Evolutionary conservation across 1,140 invertebrate genomes (phyloP).

Genomic region (Scaptomyza hsui): DNA sequence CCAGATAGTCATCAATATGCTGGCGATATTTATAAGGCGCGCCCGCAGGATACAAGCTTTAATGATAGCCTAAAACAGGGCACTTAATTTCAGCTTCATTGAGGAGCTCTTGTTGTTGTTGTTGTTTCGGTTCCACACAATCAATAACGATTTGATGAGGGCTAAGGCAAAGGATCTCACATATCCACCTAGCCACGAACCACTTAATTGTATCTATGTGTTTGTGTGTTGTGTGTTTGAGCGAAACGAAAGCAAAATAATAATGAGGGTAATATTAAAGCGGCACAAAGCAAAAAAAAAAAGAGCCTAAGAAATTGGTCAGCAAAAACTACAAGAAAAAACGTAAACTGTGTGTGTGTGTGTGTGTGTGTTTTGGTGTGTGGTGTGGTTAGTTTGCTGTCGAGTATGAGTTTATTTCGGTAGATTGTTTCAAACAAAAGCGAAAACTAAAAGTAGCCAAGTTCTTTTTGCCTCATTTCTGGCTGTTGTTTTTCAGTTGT

Average conservation of each 20-base stretch:
- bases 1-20: slow-evolving; percentile 79
- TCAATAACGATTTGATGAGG: slow-evolving; percentile 80
- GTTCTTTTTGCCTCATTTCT: slow-evolving; percentile 19
- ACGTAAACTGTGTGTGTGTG: slow-evolving; percentile 38
- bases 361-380: neutral
- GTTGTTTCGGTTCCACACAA: slow-evolving; percentile 47
- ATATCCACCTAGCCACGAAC: slow-evolving; percentile 64
- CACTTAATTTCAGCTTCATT: slow-evolving; percentile 72
- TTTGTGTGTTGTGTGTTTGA: slow-evolving; percentile 34
- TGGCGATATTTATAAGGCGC: slow-evolving; percentile 80
- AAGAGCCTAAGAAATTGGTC: slow-evolving; percentile 23
- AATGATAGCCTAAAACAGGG: slow-evolving; percentile 78
- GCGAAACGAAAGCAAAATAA: slow-evolving; percentile 76
- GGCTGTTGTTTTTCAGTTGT: slow-evolving; percentile 10
- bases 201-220: slow-evolving; percentile 66
- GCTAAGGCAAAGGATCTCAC: slow-evolving; percentile 62
- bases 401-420: slow-evolving; percentile 29
- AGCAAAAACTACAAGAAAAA: slow-evolving; percentile 25
- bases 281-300: slow-evolving; percentile 20
- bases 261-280: slow-evolving; percentile 77
- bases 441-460: slow-evolving; percentile 68
- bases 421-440: slow-evolving; percentile 37
- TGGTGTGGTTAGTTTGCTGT: neutral
- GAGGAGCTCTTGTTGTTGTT: slow-evolving; percentile 13
- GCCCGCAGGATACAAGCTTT: slow-evolving; percentile 79